Conservation (phyloP, 2,888 invertebrate genomes). For the Phania funesta region DNA sequence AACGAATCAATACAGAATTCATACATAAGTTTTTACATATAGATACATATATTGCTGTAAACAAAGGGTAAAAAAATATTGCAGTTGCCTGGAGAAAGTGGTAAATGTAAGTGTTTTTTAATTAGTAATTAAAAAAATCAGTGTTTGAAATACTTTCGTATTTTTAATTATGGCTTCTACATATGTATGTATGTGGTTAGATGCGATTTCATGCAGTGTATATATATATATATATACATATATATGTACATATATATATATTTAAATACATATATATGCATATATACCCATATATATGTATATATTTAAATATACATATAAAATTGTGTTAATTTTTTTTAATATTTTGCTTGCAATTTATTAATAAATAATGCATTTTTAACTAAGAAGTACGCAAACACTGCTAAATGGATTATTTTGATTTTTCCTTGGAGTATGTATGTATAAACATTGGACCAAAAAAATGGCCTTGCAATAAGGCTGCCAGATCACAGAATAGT, state of each 20-base stretch:
- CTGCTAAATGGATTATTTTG: background rate
- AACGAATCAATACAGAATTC: background rate
- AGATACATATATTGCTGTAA: conserved; percentile 8
- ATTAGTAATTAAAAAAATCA: background rate
- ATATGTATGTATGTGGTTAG: background rate
- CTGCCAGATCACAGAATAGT: too few relatives aligned
- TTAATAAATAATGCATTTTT: background rate
- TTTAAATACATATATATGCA: background rate
- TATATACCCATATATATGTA: background rate
- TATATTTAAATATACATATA: background rate
- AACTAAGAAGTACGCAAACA: background rate
- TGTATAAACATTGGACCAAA: background rate
- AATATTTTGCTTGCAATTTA: background rate
- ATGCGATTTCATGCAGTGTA: background rate
- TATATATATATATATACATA: too few relatives aligned
- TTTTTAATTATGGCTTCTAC: background rate
- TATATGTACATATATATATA: too few relatives aligned
- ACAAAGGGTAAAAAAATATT: conserved; percentile 12
- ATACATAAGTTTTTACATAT: background rate
- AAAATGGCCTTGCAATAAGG: background rate
- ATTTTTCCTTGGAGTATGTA: background rate
- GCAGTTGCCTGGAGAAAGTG: background rate
- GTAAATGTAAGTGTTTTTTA: background rate
- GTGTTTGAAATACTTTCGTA: too few relatives aligned
- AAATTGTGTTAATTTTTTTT: background rate